Conservation (phyloP, 2,888 invertebrate species). For the Calliphora vomitoria region DNA sequence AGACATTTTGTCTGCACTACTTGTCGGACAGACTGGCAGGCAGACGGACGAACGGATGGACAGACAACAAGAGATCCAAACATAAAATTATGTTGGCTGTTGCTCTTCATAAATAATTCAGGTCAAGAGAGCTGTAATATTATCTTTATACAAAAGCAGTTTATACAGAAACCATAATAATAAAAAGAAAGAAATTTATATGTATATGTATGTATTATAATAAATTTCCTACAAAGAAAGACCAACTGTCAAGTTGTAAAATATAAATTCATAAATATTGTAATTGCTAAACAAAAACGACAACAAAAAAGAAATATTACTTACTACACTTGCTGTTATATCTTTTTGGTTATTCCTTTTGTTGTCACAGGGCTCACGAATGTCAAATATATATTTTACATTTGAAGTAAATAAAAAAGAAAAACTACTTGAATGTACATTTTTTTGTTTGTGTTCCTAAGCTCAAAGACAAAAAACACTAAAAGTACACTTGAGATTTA, state of each 20-base stretch:
- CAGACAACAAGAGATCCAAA: neutral
- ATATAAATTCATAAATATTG: slow-evolving; percentile 49
- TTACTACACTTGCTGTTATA: neutral
- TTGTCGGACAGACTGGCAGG: neutral
- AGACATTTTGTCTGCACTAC: slow-evolving; percentile 39
- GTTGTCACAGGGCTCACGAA: slow-evolving; percentile 12
- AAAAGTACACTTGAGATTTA: slow-evolving; percentile 22
- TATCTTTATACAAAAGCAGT: neutral
- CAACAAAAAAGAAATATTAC: neutral
- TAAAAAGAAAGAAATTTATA: neutral
- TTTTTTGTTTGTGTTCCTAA: neutral
- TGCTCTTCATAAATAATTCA: slow-evolving; percentile 36
- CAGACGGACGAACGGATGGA: neutral
- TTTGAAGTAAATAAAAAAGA: neutral
- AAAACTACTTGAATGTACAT: neutral
- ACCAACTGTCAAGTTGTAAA: slow-evolving; percentile 37
- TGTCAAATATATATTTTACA: slow-evolving; percentile 15
- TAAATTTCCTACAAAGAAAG: slow-evolving; percentile 21
- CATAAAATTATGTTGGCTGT: slow-evolving; percentile 39
- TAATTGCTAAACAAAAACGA: slow-evolving; percentile 30
- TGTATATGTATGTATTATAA: neutral
- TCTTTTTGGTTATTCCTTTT: neutral
- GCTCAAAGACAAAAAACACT: neutral
- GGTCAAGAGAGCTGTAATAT: slow-evolving; percentile 8
- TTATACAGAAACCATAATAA: neutral